Evolutionary conservation across 2,113 vertebrate genomes (phyloP), one percentile per base, ranked within the genome.

Genomic region (Sylvietta virens): DNA sequence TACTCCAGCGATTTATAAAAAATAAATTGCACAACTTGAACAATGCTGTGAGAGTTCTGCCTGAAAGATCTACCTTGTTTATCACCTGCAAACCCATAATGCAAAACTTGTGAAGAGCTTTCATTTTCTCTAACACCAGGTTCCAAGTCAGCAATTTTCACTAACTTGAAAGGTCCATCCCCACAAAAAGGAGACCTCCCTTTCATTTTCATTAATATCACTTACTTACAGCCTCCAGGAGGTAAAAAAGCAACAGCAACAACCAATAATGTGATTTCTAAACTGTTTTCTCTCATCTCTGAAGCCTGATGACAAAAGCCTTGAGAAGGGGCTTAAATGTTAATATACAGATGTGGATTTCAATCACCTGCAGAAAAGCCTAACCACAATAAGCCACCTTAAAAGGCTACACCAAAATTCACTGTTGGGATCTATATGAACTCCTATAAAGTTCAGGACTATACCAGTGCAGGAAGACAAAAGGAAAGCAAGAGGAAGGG

Each of bases 81-180:
- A 70, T 89, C 54, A 91, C 30, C 88, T 72, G 60, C 73, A 76
- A 92, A 92, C 30, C 51, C 40, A 56, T 40, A 72, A 81, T 9
- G 14, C 18, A 56, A 9, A 65, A 42, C 33, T 53, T 50, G 40
- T 2, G 3, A 78, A 87, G 48, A 89, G 80, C 18, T 77, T 81
- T 90, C 45, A 45, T 85, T 83, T 95, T 91, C 83, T 81, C 35
- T 72, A 79, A 65, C 69, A 74, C 54, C 62, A 17, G 67, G 47
- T 85, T 87, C 66, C 77, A 84, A 88, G 81, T 86, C 79, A 58
- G 65, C 71, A 95, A 81, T 93, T 94, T 91, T 81, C 79, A 50
- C 45, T 79, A 82, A 72, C 78, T 87, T 86, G 56, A 91, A 82
- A 73, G 54, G 84, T 70, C 47, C 70, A 85, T 85, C 66, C 56